phyloP scores from a whole-genome alignment of 2,888 invertebrate species.

The Trimorus sp. region DNA sequence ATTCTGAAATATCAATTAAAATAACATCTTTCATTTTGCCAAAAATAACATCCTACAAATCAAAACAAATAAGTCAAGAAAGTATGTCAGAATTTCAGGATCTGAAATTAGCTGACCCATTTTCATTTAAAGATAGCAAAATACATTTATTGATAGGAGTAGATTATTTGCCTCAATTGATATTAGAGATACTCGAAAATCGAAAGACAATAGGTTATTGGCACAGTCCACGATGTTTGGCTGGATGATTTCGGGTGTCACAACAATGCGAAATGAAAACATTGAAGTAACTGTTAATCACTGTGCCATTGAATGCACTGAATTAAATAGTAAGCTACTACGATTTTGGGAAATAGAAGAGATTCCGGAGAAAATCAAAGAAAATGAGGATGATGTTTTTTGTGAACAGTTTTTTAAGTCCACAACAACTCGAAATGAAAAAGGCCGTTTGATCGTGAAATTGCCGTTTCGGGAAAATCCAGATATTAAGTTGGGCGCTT shows the following conservation, averaged over 20 bases:
- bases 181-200: neutral
- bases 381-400: neutral
- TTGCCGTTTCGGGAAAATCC: neutral
- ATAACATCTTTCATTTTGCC: neutral
- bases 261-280: neutral
- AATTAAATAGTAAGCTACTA: neutral
- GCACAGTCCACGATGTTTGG: constrained; percentile 19
- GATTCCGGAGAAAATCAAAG: neutral
- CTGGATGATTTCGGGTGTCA: neutral
- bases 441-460: neutral
- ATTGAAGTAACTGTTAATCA: neutral
- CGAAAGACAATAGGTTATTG: neutral
- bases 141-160: constrained; percentile 16
- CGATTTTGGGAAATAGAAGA: constrained; percentile 18
- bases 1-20: neutral
- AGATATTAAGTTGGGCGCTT: neutral
- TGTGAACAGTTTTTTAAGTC: neutral
- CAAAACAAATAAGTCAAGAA: neutral
- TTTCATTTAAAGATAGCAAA: neutral
- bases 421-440: neutral
- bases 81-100: neutral
- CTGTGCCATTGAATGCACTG: neutral
- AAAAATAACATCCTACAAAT: neutral
- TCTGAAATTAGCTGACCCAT: neutral
- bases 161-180: constrained; percentile 1